Conservation (phyloP, 2,113 vertebrate genomes). For the Cinclus cinclus region DNA sequence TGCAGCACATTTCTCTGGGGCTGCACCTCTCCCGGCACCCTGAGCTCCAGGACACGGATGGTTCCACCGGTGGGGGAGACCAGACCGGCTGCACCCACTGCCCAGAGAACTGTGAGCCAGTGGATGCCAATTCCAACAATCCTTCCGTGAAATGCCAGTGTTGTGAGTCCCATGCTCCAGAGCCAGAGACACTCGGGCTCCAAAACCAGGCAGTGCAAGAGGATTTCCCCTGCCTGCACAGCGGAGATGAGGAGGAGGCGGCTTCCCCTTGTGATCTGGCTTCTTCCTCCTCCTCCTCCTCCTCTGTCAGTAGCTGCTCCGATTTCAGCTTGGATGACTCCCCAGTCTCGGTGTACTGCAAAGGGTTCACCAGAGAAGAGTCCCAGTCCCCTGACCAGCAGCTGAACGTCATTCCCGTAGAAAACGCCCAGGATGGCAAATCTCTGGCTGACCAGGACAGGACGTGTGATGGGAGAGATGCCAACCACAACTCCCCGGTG, state of each 20-base stretch:
- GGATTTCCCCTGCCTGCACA: neutral
- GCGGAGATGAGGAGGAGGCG: constrained; percentile 77
- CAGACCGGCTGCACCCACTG: constrained; percentile 43
- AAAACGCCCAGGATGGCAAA: neutral
- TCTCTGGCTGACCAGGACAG: neutral
- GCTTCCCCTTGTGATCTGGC: constrained; percentile 83
- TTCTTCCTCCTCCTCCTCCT: constrained; percentile 77
- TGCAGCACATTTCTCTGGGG: constrained; percentile 80
- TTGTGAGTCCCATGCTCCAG: constrained; percentile 79
- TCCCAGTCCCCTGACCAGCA: constrained; percentile 51
- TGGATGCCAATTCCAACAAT: constrained; percentile 93
- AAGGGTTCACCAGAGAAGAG: constrained; percentile 62
- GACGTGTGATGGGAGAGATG: neutral
- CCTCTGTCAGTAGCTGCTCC: constrained; percentile 93
- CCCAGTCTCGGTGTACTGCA: constrained; percentile 79
- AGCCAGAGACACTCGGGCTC: constrained; percentile 22
- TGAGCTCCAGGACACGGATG: constrained; percentile 67
- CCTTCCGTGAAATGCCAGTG: constrained; percentile 87
- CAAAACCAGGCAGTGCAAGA: constrained; percentile 7
- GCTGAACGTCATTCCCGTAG: constrained; percentile 2
- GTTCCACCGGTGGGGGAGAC: constrained; percentile 49
- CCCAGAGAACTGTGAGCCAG: neutral
- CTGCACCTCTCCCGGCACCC: constrained; percentile 75
- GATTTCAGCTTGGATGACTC: constrained; percentile 89
- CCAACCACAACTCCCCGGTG: neutral